Evolutionary conservation across 1,140 invertebrate species (phyloP).

Genomic region (Macrostomum lignano): DNA sequence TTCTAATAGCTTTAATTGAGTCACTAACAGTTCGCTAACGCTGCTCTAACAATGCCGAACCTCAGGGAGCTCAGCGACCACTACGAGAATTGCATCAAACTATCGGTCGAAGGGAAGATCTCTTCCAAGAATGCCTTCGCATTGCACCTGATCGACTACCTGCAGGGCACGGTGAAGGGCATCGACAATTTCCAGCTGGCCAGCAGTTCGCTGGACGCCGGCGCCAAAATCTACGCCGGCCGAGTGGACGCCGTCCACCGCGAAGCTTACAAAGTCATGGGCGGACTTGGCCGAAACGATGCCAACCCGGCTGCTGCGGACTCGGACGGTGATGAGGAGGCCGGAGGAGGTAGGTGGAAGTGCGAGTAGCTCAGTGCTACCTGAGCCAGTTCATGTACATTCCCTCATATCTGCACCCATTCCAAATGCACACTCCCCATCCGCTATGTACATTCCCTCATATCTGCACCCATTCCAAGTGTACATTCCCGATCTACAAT

Average conservation of each 20-base stretch:
- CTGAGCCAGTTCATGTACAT: no score
- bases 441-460: no score
- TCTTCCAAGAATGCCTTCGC: conserved; percentile 53
- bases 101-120: conserved; percentile 44
- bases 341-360: no score
- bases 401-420: no score
- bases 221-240: conserved; percentile 49
- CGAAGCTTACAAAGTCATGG: conserved; percentile 45
- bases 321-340: conserved; percentile 15
- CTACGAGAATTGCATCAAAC: conserved; percentile 37
- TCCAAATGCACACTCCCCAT: no score
- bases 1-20: background rate
- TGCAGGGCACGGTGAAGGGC: conserved; percentile 39
- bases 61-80: conserved; percentile 34
- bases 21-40: no score
- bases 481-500: no score
- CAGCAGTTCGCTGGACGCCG: no score
- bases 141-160: conserved; percentile 48
- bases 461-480: no score
- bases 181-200: no score
- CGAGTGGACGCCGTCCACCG: conserved; percentile 46
- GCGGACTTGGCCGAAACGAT: conserved; percentile 31
- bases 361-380: no score
- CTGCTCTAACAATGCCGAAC: conserved; percentile 16
- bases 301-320: conserved; percentile 23